phyloP scores from a whole-genome alignment of 2,113 vertebrate genomes.

The Pedionomus torquatus region DNA sequence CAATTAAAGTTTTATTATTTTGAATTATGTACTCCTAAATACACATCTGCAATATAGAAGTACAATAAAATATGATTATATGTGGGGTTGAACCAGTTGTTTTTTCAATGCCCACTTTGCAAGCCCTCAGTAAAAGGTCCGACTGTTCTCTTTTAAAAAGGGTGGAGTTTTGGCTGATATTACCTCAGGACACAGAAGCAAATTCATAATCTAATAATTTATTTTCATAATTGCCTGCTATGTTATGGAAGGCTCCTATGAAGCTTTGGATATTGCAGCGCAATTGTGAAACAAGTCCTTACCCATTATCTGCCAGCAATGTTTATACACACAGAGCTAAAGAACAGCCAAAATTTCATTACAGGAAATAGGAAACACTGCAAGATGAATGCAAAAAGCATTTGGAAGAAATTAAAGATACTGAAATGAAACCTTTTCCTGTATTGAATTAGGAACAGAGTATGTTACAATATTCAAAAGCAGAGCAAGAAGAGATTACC shows the following conservation, averaged over 20 bases:
- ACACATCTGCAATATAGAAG: neutral
- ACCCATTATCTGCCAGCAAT: neutral
- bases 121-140: neutral
- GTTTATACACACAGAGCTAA: neutral
- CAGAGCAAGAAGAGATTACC: neutral
- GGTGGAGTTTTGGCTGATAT: neutral
- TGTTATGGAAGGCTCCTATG: neutral
- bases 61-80: neutral
- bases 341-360: slow-evolving; percentile 35
- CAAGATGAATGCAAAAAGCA: slow-evolving; percentile 2
- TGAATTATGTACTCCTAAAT: neutral
- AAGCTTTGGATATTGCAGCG: slow-evolving; percentile 6
- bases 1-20: neutral
- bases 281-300: slow-evolving; percentile 7
- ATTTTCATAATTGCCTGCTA: slow-evolving; percentile 22
- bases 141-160: neutral
- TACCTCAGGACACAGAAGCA: neutral
- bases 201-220: neutral
- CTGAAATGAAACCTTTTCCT: neutral
- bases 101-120: neutral
- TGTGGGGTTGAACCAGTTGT: neutral
- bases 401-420: slow-evolving; percentile 16
- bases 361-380: slow-evolving; percentile 35
- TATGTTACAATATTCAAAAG: neutral
- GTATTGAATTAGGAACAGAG: neutral